phyloP scores from a whole-genome alignment of 2,888 invertebrate species.

The Troglohyphantes excavatus region DNA sequence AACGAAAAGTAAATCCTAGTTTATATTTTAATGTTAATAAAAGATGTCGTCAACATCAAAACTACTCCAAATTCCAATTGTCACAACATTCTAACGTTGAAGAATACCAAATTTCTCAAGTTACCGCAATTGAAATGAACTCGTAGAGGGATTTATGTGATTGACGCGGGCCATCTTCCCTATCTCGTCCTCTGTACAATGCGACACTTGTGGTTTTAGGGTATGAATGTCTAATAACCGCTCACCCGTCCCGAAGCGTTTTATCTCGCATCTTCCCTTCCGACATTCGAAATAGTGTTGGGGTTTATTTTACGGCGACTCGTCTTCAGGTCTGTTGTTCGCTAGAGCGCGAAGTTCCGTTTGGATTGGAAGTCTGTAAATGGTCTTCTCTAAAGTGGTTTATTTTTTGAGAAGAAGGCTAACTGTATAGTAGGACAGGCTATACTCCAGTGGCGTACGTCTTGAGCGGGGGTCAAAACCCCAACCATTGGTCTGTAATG shows the following conservation, averaged over 20 bases:
- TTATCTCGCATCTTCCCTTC: neutral
- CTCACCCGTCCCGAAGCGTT: neutral
- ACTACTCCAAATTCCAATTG: too few species aligned
- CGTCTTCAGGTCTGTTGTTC: neutral
- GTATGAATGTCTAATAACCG: conserved; percentile 5
- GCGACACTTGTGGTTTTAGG: neutral
- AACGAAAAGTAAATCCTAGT: too few species aligned
- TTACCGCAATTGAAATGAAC: neutral
- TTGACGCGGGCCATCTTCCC: neutral
- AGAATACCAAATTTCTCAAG: too few species aligned
- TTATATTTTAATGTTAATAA: too few species aligned
- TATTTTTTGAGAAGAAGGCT: too few species aligned
- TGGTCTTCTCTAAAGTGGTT: neutral
- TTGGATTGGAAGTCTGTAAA: neutral
- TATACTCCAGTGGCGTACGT: too few species aligned
- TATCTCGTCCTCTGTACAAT: neutral
- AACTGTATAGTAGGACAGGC: too few species aligned
- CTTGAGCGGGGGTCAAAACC: too few species aligned
- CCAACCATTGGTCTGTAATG: too few species aligned
- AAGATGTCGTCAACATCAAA: too few species aligned
- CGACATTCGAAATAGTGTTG: neutral
- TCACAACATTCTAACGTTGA: too few species aligned
- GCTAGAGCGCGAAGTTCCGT: neutral
- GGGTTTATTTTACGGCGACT: too few species aligned
- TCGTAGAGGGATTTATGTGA: neutral